Conservation (phyloP, 2,113 vertebrate genomes). For the Gobius niger region DNA sequence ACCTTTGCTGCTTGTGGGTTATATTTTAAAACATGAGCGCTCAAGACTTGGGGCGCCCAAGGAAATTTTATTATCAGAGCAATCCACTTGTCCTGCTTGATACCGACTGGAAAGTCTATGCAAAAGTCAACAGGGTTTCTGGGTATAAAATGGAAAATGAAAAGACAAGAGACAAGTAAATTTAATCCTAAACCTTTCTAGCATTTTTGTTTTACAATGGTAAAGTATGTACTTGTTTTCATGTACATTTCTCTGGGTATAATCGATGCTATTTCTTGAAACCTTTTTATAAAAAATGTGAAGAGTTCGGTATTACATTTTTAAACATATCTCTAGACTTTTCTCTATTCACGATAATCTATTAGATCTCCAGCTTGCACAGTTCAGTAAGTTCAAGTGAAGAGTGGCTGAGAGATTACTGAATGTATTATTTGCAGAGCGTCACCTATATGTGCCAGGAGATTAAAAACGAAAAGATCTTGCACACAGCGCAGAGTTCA, state of each 20-base stretch:
- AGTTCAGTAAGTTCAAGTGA: slow-evolving; percentile 10
- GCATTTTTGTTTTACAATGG: too few species aligned
- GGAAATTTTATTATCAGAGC: slow-evolving; percentile 66
- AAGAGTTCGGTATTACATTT: background rate
- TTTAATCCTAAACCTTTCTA: too few species aligned
- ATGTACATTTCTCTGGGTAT: too few species aligned
- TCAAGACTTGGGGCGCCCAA: slow-evolving; percentile 55
- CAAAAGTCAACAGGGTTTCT: too few species aligned
- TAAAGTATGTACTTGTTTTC: too few species aligned
- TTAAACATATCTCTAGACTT: background rate
- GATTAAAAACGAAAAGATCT: slow-evolving; percentile 9
- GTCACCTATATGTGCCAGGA: slow-evolving; percentile 14
- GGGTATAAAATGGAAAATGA: too few species aligned
- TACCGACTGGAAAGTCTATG: slow-evolving; percentile 25
- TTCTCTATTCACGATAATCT: background rate
- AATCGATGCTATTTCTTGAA: background rate
- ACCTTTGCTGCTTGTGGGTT: slow-evolving; percentile 68
- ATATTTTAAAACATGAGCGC: slow-evolving; percentile 69
- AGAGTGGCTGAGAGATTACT: slow-evolving; percentile 20
- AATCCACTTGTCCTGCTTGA: slow-evolving; percentile 66
- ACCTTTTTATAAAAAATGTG: background rate
- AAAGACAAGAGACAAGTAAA: too few species aligned
- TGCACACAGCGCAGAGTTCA: slow-evolving; percentile 32
- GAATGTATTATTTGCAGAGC: slow-evolving; percentile 36
- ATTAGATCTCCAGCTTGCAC: background rate